Evolutionary conservation across 2,797 vertebrate species (phyloP).

Genomic region (Picus viridis): DNA sequence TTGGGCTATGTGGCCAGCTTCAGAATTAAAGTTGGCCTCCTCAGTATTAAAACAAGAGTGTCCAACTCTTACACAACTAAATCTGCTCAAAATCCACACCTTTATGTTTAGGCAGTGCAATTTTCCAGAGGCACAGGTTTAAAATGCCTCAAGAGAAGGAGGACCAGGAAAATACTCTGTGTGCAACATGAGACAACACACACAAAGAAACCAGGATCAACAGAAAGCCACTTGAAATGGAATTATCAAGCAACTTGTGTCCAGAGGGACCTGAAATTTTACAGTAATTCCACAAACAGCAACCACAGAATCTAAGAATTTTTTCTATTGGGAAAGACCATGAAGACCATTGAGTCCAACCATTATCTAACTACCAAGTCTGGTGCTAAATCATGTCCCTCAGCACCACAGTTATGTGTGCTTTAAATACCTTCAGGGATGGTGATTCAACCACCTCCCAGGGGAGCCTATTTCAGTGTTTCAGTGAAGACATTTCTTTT

Average conservation of each 20-base stretch:
- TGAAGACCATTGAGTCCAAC: no score
- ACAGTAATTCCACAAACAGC: not conserved
- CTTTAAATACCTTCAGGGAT: no score
- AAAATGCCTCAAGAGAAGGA: not conserved
- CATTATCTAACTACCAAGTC: no score
- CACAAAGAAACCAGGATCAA: not conserved
- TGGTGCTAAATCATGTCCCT: no score
- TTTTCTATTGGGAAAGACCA: no score
- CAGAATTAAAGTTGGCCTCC: not conserved
- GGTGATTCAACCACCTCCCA: no score
- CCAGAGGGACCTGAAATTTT: not conserved
- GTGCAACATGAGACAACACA: not conserved
- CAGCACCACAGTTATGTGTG: no score
- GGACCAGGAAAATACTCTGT: not conserved
- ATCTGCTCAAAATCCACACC: not conserved
- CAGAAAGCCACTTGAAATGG: not conserved
- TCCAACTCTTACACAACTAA: not conserved
- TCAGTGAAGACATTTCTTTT: no score
- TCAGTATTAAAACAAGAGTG: not conserved
- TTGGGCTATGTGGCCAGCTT: not conserved
- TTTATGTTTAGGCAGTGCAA: not conserved
- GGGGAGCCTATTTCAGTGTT: no score
- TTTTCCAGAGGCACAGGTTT: not conserved
- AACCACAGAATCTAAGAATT: accelerated
- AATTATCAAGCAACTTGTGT: not conserved